Base-by-base conservation (phyloP, 2,888 invertebrate genomes). In the Matsumyia berberina region DNA sequence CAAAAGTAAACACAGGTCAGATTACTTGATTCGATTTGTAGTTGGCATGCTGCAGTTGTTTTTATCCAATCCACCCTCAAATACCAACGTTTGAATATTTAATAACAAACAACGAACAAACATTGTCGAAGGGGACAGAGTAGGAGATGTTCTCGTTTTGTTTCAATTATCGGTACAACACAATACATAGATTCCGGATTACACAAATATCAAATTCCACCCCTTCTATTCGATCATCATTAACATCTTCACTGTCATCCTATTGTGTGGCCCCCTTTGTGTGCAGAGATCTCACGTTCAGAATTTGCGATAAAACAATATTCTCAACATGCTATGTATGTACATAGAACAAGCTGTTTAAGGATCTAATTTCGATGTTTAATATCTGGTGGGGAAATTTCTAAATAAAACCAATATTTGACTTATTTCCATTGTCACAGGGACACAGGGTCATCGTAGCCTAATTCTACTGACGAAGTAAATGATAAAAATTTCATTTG, bases 181-280 rank as follows among this genome's bases (percentile, higher is more conserved):
- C 70, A 72, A 82, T n/a, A n/a, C n/a, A n/a, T 53, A 77, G 70
- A 77, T 72, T 53, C 46, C 39, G 66, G 82, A 44, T 77, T 82
- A 77, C 82, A 82, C 82, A 77, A 82, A 82, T 82, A 82, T 82
- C 82, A 82, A 66, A 58, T 82, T 82, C 82, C 82, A 82, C 77
- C 82, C 82, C 72, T 66, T 77, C 53, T 55, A 58, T 58, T 64
- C 57, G 82, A 72, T 39, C 53, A 53, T 12, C 55, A 57, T 69
- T 55, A 33, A 5, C 55, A 69, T 69, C 55, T 69, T 69, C 17
- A 31, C 67, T 67, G 39, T 29, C 53, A 53, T 39, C 9, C 55
- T 35, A 53, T 42, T 69, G 42, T 19, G 17, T 5, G n/a, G 8
- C 17, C 60, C 51, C 19, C 44, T 62, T 66, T 74, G 74, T 66